These are phyloP conservation scores for Serranus cabrilla DNA, from an alignment of 2,797 vertebrate species.

Conservation along the genomic window DNA sequence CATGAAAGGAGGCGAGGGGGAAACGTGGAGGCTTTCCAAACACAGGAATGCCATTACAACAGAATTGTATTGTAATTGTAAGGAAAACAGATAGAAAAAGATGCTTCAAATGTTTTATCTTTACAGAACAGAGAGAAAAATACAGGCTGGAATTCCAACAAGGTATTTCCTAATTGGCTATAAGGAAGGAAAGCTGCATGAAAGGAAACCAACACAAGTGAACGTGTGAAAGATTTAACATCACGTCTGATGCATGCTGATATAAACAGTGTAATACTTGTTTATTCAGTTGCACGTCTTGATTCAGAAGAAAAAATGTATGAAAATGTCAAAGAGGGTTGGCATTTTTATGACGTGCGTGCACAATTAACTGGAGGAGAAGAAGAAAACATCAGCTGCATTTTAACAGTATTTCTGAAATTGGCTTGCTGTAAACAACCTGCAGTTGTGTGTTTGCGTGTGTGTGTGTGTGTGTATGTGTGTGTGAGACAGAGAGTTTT, in stretches of 20 bases:
- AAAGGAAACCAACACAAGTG: constrained; percentile 14
- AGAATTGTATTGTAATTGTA: background rate
- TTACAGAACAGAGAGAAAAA: constrained; percentile 7
- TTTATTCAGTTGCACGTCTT: background rate
- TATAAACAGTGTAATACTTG: background rate
- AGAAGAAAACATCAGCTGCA: constrained; percentile 29
- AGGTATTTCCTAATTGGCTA: constrained; percentile 60
- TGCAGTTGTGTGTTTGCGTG: background rate
- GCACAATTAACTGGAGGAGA: background rate
- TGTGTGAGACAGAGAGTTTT: constrained; percentile 9
- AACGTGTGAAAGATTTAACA: constrained; percentile 15
- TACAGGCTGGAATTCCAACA: background rate
- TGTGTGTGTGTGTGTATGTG: background rate
- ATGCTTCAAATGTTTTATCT: constrained; percentile 48
- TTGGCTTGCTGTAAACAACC: constrained; percentile 41
- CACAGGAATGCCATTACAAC: constrained; percentile 29
- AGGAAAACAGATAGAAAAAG: constrained; percentile 1
- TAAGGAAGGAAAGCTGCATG: background rate
- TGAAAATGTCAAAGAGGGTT: background rate
- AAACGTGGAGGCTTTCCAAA: constrained; percentile 8
- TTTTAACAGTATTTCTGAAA: constrained; percentile 25
- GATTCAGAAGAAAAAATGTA: background rate
- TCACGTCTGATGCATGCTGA: background rate
- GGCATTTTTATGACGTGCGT: background rate
- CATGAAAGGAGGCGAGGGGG: constrained; percentile 4